These are phyloP conservation scores for Trichomalopsis sarcophagae DNA, from an alignment of 1,140 invertebrate genomes.

Conservation along the genomic window DNA sequence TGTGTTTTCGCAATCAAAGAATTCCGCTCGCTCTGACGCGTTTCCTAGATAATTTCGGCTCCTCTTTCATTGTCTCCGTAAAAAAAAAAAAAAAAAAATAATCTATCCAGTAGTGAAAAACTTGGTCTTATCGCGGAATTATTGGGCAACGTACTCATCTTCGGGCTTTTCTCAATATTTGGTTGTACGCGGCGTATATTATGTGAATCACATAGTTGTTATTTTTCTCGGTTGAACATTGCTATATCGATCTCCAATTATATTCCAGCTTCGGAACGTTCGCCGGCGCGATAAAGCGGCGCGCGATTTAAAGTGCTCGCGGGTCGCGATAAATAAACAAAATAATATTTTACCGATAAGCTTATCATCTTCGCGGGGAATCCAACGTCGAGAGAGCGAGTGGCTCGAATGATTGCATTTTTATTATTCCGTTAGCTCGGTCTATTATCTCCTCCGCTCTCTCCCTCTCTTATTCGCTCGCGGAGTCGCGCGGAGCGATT, in stretches of 20 bases:
- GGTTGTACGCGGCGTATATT: too few species aligned
- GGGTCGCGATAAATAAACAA: constrained; percentile 38
- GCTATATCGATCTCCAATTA: neutral
- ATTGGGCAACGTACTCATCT: too few species aligned
- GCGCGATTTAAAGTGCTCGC: constrained; percentile 10
- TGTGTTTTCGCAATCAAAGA: neutral
- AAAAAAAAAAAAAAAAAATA: too few species aligned
- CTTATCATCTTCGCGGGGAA: constrained; percentile 51
- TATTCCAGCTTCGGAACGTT: neutral
- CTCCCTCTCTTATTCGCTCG: neutral
- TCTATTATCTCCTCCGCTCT: constrained; percentile 24
- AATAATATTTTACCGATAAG: constrained; percentile 47
- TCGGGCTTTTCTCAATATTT: too few species aligned
- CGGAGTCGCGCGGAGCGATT: neutral
- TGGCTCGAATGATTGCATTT: neutral
- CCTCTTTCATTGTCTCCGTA: too few species aligned
- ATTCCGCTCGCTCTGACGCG: neutral
- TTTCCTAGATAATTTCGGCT: too few species aligned
- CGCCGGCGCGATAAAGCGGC: neutral
- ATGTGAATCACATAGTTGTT: too few species aligned
- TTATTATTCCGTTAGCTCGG: constrained; percentile 1
- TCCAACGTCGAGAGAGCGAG: neutral
- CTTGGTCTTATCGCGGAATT: too few species aligned
- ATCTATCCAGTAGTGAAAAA: too few species aligned
- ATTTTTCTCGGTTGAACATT: too few species aligned